Evolutionary conservation across 2,888 invertebrate species (phyloP), one percentile per base, ranked within the genome.

Genomic region (Drosophila atripex): DNA sequence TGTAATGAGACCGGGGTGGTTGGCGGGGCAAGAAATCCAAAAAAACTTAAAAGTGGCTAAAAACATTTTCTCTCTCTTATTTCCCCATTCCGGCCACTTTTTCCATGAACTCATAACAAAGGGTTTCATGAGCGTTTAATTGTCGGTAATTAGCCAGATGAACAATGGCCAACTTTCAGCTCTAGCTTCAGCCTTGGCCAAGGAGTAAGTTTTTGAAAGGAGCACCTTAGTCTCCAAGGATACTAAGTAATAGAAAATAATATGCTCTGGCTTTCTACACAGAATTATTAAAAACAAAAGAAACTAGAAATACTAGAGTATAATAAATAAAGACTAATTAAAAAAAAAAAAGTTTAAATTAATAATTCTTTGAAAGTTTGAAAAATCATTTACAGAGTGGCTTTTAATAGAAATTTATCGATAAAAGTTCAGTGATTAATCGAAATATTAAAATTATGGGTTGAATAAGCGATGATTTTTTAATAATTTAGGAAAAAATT

Each of bases 101-200:
- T 50, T 41, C 45, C 28, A 23, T 53, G 61, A 55, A 38, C 53
- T 53, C 43, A 45, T 59, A 52, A 71, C 66, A 72, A 69, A 72
- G 68, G 66, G 58, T 71, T 51, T 65, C 73, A 54, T 56, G 54
- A 73, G 79, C 71, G 68, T 75, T 73, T 86, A 80, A 80, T 80
- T 86, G 77, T 77, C 75, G 75, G 80, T 80, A 86, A 80, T 86
- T 83, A 86, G 80, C 78, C 65, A 47, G 64, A 71, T 56, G 59
- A 61, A 73, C 73, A 80, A 75, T 68, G 58, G 38, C 28, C 68
- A 76, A 63, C 54, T 70, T 73, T 73, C 7, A 28, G 28, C 28
- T 28, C 8, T 28, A 28, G 28, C 28, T 28, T 4, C 21, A 47
- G 52, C 47, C 8, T 43, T 21, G 12, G 55, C 55, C 47, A 49